Conservation (phyloP, 2,113 vertebrate genomes). For the Lophotis ruficrista region DNA sequence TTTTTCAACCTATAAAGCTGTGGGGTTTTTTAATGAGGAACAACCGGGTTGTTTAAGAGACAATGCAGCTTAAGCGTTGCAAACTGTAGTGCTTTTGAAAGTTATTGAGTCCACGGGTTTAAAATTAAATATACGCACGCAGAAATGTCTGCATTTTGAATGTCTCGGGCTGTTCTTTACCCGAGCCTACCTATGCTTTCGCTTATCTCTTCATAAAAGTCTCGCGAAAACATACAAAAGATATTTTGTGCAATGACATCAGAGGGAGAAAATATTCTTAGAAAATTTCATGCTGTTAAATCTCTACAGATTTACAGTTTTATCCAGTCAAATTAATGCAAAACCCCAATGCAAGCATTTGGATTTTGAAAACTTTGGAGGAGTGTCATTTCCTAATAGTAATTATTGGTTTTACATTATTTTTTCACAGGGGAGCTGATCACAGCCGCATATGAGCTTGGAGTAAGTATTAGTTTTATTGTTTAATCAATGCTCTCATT, state of each 20-base stretch:
- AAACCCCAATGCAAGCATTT: constrained; percentile 99
- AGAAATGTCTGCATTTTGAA: background rate
- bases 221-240: constrained; percentile 65
- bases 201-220: constrained; percentile 59
- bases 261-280: constrained; percentile 84
- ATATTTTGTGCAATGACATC: constrained; percentile 76
- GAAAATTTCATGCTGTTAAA: constrained; percentile 97
- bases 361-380: constrained; percentile 99
- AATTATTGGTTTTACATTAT: constrained; percentile 99
- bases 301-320: constrained; percentile 96
- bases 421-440: constrained; percentile 99
- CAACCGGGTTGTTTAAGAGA: background rate
- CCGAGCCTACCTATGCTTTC: constrained; percentile 47
- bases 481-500: constrained; percentile 99
- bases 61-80: background rate
- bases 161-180: background rate
- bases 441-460: constrained; percentile 99
- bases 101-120: background rate
- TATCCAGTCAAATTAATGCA: constrained; percentile 99
- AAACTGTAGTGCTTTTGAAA: background rate
- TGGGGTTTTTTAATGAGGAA: background rate
- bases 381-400: constrained; percentile 99
- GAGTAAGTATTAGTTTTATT: constrained; percentile 99
- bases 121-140: background rate
- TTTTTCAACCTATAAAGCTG: background rate